Conservation (phyloP, 2,113 vertebrate genomes). For the Apaloderma vittatum region DNA sequence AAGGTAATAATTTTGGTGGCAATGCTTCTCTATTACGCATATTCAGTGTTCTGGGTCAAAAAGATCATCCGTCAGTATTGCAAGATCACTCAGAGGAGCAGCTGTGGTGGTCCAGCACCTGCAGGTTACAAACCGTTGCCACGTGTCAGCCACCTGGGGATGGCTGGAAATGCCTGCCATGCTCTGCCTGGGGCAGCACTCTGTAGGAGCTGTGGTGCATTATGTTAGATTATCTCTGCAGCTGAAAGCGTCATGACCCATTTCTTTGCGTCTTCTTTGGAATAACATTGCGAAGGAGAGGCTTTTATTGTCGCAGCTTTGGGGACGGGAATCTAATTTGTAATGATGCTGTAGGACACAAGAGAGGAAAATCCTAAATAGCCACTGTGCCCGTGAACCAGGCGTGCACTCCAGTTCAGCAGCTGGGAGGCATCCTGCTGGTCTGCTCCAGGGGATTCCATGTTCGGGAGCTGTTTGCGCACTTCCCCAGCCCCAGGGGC, state of each 20-base stretch:
- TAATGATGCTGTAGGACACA: constrained; percentile 12
- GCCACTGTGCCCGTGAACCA: neutral
- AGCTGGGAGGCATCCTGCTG: neutral
- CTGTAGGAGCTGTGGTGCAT: neutral
- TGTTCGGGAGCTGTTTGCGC: constrained; percentile 12
- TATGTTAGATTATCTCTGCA: constrained; percentile 45
- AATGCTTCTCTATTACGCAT: constrained; percentile 29
- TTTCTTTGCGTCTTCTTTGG: constrained; percentile 46
- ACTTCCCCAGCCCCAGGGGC: neutral
- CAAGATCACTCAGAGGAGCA: constrained; percentile 42
- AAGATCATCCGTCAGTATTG: constrained; percentile 38
- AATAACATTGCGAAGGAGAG: neutral
- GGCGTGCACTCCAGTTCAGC: neutral
- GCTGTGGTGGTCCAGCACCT: constrained; percentile 41
- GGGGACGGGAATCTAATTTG: neutral
- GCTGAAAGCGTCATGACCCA: neutral
- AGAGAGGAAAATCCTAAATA: constrained; percentile 19
- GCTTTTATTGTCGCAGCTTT: neutral
- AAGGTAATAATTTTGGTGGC: constrained; percentile 21
- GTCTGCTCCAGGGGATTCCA: neutral
- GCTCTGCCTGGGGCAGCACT: constrained; percentile 13
- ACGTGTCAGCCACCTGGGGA: constrained; percentile 51
- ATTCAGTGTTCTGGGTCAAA: neutral
- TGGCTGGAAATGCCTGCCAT: neutral
- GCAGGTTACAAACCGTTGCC: constrained; percentile 25